Conservation (phyloP, 2,888 invertebrate genomes). For the Mesorhabditis belari region DNA sequence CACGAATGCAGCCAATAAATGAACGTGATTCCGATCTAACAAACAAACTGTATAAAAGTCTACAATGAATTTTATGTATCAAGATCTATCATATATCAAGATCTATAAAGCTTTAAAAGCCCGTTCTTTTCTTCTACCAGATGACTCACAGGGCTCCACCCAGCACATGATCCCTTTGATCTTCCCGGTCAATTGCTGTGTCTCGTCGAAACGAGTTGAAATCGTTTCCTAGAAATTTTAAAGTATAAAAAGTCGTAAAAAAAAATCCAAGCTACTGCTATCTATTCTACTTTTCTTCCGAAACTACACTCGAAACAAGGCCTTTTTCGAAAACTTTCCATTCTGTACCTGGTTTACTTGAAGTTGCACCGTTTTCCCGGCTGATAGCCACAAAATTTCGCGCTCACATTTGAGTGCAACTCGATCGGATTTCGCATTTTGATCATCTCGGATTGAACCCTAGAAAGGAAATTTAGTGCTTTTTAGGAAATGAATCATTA, state of each 20-base stretch:
- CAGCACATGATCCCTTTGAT: background rate
- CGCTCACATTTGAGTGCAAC: background rate
- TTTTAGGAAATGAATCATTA: no score
- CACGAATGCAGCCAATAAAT: background rate
- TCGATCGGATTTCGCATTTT: background rate
- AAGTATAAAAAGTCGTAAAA: no score
- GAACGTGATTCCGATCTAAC: background rate
- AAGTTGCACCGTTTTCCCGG: background rate
- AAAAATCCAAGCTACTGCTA: no score
- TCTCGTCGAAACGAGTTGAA: background rate
- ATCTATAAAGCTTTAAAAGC: no score
- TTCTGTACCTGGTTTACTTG: background rate
- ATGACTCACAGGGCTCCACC: no score
- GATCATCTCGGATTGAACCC: background rate
- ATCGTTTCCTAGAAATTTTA: background rate
- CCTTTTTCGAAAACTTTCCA: no score
- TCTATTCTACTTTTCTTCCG: no score
- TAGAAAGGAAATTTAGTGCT: background rate
- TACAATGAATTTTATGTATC: no score
- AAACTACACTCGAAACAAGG: no score
- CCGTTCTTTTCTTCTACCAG: no score
- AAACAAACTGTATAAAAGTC: no score
- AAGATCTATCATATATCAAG: no score
- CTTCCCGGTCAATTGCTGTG: background rate
- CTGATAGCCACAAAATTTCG: background rate